Evolutionary conservation across 2,888 invertebrate species (phyloP), one percentile per base, ranked within the genome.

Genomic region (Sphaerophoria taeniata): DNA sequence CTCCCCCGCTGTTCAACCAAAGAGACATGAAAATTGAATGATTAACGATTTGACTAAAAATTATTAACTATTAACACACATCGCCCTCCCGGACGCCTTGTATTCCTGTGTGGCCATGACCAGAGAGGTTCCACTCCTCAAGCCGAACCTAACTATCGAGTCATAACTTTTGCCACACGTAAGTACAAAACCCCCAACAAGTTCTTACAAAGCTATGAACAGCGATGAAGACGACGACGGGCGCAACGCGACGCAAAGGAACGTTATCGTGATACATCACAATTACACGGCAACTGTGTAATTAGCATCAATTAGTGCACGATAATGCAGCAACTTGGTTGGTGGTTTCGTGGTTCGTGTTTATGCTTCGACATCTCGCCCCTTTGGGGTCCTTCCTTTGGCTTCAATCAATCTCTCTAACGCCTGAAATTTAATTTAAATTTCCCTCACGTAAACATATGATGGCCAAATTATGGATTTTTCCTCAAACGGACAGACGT

Each of bases 21-120:
- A 74, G 69, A 75, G 82, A 80, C 85, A 85, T 87, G 87, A 87
- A 87, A 87, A 88, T 87, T 87, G 87, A 87, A 87, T 88, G 87
- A 88, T 88, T 87, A 88, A 88, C 87, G 85, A 75, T 63, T 69
- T 65, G 49, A 16, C 51, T 72, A 55, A 71, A 72, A 75, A 83
- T 84, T 87, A 87, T 84, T 78, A 87, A 83, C 87, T 87, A 87
- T 87, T 87, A 87, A 78, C 86, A 85, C 85, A 86, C 86, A 82
- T 74, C 76, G 31, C 39, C 39, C 39, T 60, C 60, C 39, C 72
- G 83, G 73, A 63, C 80, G 71, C 53, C 31, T 72, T 78, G 53
- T 31, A 45, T 39, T 33, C 45, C 49, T 55, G 78, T 72, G 73
- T 79, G 49, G 51, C 49, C 63, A 56, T 49, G 1, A 2, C 39